phyloP scores from a whole-genome alignment of 2,888 invertebrate genomes.

The Graphium colonna region DNA sequence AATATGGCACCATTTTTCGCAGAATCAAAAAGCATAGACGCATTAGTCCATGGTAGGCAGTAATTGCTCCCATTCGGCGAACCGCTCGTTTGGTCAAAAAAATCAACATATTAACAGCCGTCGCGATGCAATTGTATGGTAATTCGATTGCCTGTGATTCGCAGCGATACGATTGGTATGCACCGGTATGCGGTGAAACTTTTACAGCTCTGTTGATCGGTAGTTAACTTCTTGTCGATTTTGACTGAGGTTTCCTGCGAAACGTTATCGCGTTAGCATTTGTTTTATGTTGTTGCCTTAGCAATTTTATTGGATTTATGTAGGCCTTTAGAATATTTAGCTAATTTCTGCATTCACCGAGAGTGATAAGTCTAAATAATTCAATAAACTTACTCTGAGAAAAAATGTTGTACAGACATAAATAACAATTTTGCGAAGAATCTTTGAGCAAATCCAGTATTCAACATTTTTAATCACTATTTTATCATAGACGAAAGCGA shows the following conservation, averaged over 20 bases:
- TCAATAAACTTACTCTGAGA: no score
- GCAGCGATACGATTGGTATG: constrained; percentile 23
- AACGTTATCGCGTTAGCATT: neutral
- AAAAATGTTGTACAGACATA: no score
- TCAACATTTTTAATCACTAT: no score
- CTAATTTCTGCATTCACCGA: no score
- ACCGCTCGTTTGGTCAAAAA: neutral
- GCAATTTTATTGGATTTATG: no score
- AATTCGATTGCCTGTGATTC: constrained; percentile 26
- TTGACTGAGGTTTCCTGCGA: constrained; percentile 10
- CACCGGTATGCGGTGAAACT: constrained; percentile 25
- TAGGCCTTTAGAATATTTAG: no score
- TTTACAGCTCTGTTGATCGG: constrained; percentile 21
- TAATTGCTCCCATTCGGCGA: neutral
- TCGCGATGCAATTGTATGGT: constrained; percentile 28
- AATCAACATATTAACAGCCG: constrained; percentile 22
- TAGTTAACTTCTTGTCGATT: constrained; percentile 14
- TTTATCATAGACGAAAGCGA: no score
- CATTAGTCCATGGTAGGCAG: neutral
- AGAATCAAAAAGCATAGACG: no score
- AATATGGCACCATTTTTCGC: no score
- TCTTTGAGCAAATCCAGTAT: no score
- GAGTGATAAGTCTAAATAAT: no score
- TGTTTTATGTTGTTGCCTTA: constrained; percentile 2
- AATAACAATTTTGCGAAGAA: no score